These are phyloP conservation scores for Scrobipalpa atriplicella DNA, from an alignment of 2,888 invertebrate genomes.

Conservation along the genomic window DNA sequence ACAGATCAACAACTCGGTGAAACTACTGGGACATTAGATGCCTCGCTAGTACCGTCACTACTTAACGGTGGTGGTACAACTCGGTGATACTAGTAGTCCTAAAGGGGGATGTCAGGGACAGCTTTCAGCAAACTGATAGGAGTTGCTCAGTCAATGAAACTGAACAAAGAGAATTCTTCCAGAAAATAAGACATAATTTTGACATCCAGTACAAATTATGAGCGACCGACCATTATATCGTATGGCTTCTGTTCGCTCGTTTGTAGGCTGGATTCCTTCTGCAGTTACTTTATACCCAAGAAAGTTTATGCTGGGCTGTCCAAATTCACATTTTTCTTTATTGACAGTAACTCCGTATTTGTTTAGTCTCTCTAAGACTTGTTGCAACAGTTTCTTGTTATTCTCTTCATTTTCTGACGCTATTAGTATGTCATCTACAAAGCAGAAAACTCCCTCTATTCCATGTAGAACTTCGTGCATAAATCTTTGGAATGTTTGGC, in stretches of 20 bases:
- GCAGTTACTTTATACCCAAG: background rate
- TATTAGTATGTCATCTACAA: background rate
- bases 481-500: slow-evolving; percentile 3
- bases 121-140: no score
- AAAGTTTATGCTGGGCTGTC: background rate
- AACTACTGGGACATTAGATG: no score
- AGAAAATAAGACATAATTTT: no score
- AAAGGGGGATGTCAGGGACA: no score
- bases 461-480: slow-evolving; percentile 1
- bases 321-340: background rate
- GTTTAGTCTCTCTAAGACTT: background rate
- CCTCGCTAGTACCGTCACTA: no score
- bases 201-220: no score
- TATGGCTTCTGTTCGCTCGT: background rate
- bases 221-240: no score
- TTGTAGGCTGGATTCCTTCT: background rate
- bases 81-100: no score
- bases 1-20: no score
- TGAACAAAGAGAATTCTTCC: no score
- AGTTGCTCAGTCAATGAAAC: no score
- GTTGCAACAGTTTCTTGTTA: background rate
- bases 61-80: no score
- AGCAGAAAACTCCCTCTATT: background rate
- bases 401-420: background rate
- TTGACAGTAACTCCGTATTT: background rate